Evolutionary conservation across 1,140 invertebrate genomes (phyloP), one percentile per base, ranked within the genome.

Genomic region (Goniozus legneri): DNA sequence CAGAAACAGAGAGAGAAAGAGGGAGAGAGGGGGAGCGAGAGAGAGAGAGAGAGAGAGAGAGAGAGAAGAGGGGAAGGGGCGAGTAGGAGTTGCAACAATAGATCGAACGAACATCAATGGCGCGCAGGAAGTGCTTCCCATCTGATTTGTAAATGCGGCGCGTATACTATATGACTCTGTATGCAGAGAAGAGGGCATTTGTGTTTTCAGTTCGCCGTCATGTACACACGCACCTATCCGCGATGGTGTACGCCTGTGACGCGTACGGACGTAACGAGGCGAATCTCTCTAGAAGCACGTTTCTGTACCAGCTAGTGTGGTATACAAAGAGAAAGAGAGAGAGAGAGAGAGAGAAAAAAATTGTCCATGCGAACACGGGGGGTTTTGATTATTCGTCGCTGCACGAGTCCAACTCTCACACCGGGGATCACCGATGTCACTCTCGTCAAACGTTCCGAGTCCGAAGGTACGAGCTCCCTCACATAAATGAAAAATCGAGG

Each of bases 41-140:
- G n/a, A n/a, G n/a, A 27, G 31, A 34, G 18, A 21, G 13, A 22
- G 19, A 43, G 2, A 35, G 20, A 36, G 39, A 33, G 42, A 20
- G 1, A 36, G 19, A 40, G 21, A 30, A 32, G n/a, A 35, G 3
- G 20, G 6, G n/a, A 52, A 60, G 55, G 32, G n/a, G 15, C 7
- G n/a, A 33, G 32, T 18, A 10, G n/a, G 19, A n/a, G n/a, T 51
- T 34, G n/a, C 42, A 50, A 65, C 62, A 67, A 66, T 67, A 53
- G 59, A 54, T 64, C 52, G 58, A 64, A 53, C 52, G 54, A 47
- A 31, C 38, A 35, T 51, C 60, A 55, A 64, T 45, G 52, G 52
- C 21, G 37, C 43, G 47, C 56, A 62, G 64, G 64, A 67, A 67
- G 48, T 44, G 54, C 46, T 62, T 54, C 64, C 63, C 58, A 56